phyloP scores from a whole-genome alignment of 2,888 invertebrate genomes.

The Nudaria mundana region DNA sequence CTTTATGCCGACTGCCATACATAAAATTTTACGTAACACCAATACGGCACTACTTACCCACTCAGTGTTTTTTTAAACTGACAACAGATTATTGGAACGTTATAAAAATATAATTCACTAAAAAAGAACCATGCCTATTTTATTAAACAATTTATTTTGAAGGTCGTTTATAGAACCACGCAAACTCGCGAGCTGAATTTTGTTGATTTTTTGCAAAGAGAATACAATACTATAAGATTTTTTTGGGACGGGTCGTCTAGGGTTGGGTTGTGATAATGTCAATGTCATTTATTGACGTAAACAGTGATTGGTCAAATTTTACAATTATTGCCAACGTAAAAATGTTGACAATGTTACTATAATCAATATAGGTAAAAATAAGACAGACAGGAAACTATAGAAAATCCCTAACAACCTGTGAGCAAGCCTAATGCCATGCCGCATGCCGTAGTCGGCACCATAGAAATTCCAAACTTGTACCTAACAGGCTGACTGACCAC shows the following conservation, averaged over 20 bases:
- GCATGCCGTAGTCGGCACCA: no score
- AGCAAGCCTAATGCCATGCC: no score
- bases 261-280: no score
- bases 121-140: constrained; percentile 1
- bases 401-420: no score
- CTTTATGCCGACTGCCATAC: background rate
- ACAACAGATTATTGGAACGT: background rate
- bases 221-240: no score
- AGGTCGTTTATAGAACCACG: background rate
- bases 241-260: background rate
- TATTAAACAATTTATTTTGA: background rate
- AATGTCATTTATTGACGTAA: background rate
- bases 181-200: background rate
- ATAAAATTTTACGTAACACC: constrained; percentile 11
- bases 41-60: constrained; percentile 5
- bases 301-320: no score
- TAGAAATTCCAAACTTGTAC: no score
- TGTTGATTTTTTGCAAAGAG: no score
- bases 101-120: background rate
- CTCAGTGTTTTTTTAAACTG: background rate
- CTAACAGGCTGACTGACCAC: no score
- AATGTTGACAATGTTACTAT: no score
- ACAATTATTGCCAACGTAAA: background rate
- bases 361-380: no score
- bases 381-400: no score